phyloP scores from a whole-genome alignment of 2,113 vertebrate genomes.

The Ailurus styani region DNA sequence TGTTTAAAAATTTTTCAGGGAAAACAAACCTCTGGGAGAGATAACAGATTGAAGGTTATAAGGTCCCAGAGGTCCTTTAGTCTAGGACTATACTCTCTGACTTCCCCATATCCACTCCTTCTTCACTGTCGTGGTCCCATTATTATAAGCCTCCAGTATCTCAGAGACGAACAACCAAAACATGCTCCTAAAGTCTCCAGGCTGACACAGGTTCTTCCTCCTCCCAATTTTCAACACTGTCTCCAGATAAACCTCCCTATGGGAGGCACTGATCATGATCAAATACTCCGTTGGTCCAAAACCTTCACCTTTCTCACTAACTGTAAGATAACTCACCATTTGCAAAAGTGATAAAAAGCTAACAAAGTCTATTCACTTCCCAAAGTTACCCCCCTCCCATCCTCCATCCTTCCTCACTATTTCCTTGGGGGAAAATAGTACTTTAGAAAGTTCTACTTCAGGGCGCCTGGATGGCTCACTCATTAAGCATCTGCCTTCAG shows the following conservation, averaged over 20 bases:
- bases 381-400: background rate
- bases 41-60: background rate
- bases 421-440: background rate
- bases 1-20: background rate
- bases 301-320: background rate
- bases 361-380: background rate
- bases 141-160: background rate
- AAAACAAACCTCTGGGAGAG: background rate
- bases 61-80: background rate
- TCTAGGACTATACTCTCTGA: background rate
- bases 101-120: background rate
- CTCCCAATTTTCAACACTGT: background rate
- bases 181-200: background rate
- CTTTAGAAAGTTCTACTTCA: conserved; percentile 32
- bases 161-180: background rate
- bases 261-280: background rate
- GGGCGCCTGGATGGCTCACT: no score
- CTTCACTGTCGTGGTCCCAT: background rate
- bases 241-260: background rate
- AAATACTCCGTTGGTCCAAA: background rate
- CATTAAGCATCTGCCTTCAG: no score
- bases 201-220: background rate
- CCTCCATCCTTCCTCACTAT: background rate
- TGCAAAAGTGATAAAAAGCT: background rate
- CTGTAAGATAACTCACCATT: background rate